phyloP scores from a whole-genome alignment of 2,888 invertebrate species.

The Scelioninae gen. 1 region DNA sequence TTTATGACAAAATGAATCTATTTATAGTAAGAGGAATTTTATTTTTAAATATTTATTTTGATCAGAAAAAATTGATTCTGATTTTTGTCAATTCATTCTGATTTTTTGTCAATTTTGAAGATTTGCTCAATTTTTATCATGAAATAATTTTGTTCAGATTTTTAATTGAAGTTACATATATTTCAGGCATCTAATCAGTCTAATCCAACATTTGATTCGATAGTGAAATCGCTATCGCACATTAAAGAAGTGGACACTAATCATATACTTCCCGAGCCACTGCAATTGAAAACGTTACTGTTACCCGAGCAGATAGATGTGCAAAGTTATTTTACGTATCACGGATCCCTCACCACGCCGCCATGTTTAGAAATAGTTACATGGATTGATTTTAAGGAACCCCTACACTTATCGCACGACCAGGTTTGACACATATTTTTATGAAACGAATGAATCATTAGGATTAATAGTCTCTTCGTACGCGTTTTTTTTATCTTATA shows the following conservation, averaged over 20 bases:
- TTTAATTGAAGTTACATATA: too few species aligned
- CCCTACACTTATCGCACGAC: conserved; percentile 88
- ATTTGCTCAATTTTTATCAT: too few species aligned
- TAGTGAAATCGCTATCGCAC: conserved; percentile 86
- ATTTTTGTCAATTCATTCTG: too few species aligned
- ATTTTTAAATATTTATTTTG: too few species aligned
- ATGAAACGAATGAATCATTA: conserved; percentile 20
- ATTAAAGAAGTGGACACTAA: conserved; percentile 86
- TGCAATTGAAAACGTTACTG: conserved; percentile 72
- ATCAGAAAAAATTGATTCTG: too few species aligned
- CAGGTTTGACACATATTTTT: conserved; percentile 85
- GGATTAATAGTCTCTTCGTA: conserved; percentile 8
- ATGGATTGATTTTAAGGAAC: conserved; percentile 93
- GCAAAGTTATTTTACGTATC: conserved; percentile 91
- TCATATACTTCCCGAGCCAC: conserved; percentile 82
- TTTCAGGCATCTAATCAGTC: conserved; percentile 74
- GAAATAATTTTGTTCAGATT: too few species aligned
- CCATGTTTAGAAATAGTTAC: conserved; percentile 93
- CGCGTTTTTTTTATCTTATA: neutral
- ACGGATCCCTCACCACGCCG: conserved; percentile 94
- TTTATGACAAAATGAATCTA: too few species aligned
- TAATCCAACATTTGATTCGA: conserved; percentile 78
- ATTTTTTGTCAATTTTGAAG: too few species aligned
- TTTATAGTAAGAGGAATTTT: too few species aligned
- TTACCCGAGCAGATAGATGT: conserved; percentile 81